phyloP scores from a whole-genome alignment of 2,888 invertebrate species.

The Diarsia dahlii region DNA sequence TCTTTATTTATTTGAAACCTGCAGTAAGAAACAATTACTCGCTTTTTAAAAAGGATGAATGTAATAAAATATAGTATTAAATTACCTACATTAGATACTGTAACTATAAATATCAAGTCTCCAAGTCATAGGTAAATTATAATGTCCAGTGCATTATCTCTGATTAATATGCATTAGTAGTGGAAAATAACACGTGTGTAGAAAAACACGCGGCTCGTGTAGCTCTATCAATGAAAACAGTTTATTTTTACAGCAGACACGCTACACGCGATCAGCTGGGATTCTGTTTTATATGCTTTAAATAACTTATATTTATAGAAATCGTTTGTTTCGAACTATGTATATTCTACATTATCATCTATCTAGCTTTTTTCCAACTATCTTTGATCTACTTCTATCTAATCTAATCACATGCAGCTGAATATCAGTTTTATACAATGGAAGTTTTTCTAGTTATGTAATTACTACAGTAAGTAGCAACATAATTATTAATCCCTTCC shows the following conservation, averaged over 20 bases:
- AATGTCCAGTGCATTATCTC: constrained; percentile 1
- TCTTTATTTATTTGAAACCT: too few relatives aligned
- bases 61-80: not conserved
- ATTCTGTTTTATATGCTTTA: constrained; percentile 19
- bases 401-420: too few relatives aligned
- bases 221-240: constrained; percentile 52
- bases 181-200: constrained; percentile 44
- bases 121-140: constrained; percentile 12
- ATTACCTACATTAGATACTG: constrained; percentile 2
- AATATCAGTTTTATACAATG: not conserved
- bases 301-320: constrained; percentile 15
- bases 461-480: too few relatives aligned
- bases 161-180: constrained; percentile 20
- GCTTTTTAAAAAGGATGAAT: too few relatives aligned
- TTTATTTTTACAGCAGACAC: constrained; percentile 41
- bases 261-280: constrained; percentile 35
- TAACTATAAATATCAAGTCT: not conserved
- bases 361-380: not conserved
- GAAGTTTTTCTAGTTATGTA: too few relatives aligned
- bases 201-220: constrained; percentile 20
- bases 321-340: not conserved
- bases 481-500: constrained; percentile 42
- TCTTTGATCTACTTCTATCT: too few relatives aligned
- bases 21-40: too few relatives aligned
- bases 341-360: not conserved